Conservation (phyloP, 1,140 invertebrate genomes). For the Drosophila bocki region DNA sequence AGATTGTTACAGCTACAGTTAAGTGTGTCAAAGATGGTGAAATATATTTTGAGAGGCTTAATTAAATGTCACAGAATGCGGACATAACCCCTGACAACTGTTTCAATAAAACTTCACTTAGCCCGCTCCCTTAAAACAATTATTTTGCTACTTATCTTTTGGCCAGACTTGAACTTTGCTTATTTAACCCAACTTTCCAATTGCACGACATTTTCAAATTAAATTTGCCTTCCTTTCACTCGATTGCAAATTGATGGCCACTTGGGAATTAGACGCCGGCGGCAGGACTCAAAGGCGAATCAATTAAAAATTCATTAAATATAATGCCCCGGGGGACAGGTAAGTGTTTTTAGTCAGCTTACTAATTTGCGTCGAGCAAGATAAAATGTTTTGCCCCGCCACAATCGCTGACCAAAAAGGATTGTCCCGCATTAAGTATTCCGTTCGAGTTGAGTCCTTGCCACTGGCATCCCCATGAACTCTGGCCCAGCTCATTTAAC, state of each 20-base stretch:
- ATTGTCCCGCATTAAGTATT: constrained; percentile 2
- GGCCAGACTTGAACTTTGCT: neutral
- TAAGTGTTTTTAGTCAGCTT: constrained; percentile 19
- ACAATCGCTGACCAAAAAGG: constrained; percentile 15
- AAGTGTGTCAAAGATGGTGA: constrained; percentile 7
- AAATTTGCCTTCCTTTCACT: neutral
- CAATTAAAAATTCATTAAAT: constrained; percentile 40
- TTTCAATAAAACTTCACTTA: neutral
- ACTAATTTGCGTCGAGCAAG: constrained; percentile 21
- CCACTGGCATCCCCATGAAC: neutral
- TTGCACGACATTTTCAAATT: constrained; percentile 6
- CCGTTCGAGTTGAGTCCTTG: neutral
- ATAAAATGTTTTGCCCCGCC: constrained; percentile 21
- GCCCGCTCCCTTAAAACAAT: neutral
- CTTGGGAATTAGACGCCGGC: neutral
- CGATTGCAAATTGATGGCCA: constrained; percentile 5
- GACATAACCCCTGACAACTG: neutral
- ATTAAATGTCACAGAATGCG: constrained; percentile 3
- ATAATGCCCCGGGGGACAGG: constrained; percentile 12
- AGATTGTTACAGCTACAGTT: neutral
- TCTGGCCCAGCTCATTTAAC: constrained; percentile 2
- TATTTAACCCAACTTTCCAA: neutral
- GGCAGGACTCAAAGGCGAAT: constrained; percentile 1
- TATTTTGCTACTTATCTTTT: neutral
- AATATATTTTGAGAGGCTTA: neutral